Percentiles rank a stretch among this genome's conserved stretches.
Conservation (phyloP, 2,888 invertebrate genomes). For the Philereme vetulata region DNA sequence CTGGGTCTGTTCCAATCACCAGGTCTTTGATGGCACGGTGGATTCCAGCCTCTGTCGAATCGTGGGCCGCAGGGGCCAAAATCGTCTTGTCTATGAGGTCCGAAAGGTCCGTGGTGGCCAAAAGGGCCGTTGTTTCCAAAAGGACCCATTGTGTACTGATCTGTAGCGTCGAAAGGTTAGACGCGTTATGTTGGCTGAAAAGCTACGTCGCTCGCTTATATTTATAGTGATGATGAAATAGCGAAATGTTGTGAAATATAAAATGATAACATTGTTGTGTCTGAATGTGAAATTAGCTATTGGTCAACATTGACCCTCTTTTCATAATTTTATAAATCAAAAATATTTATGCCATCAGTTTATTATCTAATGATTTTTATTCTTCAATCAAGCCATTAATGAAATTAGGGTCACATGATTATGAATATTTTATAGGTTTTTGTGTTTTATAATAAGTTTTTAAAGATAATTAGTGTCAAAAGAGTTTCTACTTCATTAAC, state of each 20-base stretch:
- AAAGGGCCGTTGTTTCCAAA: constrained; percentile 14
- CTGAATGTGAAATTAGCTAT: too few species aligned
- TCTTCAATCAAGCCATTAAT: too few species aligned
- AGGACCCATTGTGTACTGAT: constrained; percentile 13
- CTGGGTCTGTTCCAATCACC: constrained; percentile 3
- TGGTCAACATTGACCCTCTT: too few species aligned
- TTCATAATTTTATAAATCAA: too few species aligned
- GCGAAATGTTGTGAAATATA: constrained; percentile 26
- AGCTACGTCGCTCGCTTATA: constrained; percentile 3
- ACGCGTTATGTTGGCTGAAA: constrained; percentile 13
- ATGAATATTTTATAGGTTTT: too few species aligned
- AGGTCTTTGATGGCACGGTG: background rate
- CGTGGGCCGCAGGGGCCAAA: background rate
- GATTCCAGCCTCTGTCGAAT: background rate
- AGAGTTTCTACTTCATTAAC: too few species aligned
- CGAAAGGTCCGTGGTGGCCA: constrained; percentile 8
- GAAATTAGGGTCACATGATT: too few species aligned
- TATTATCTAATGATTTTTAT: too few species aligned
- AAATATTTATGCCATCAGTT: too few species aligned
- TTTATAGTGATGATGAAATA: constrained; percentile 17
- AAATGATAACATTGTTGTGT: too few species aligned
- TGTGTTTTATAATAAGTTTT: too few species aligned
- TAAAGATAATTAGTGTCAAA: too few species aligned
- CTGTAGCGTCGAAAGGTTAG: constrained; percentile 4
- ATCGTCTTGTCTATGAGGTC: constrained; percentile 1